Percentiles rank a stretch among this genome's conserved stretches.
These are phyloP conservation scores for Ochotona curzoniae DNA, from an alignment of 2,113 vertebrate genomes.

Conservation along the genomic window DNA sequence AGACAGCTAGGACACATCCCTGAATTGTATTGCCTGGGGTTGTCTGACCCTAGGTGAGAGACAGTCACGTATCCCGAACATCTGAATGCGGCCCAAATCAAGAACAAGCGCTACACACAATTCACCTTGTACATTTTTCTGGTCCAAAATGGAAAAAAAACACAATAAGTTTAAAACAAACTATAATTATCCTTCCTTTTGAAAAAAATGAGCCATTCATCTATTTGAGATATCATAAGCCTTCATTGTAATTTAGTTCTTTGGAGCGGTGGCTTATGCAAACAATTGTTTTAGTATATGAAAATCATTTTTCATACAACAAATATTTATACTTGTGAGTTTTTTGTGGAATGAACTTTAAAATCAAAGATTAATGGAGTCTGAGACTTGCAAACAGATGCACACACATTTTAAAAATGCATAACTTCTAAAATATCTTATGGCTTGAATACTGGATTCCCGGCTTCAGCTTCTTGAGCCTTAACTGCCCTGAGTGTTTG, in stretches of 20 bases:
- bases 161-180: neutral
- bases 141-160: constrained; percentile 6
- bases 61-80: neutral
- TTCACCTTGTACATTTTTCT: neutral
- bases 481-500: too few relatives aligned
- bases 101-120: neutral
- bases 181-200: neutral
- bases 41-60: neutral
- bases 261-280: neutral
- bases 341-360: neutral
- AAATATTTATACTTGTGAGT: neutral
- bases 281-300: neutral
- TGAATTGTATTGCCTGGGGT: fast-evolving
- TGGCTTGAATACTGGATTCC: too few relatives aligned
- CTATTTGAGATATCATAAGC: neutral
- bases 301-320: too few relatives aligned
- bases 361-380: constrained; percentile 18
- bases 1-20: neutral
- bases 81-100: neutral
- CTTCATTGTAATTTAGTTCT: neutral
- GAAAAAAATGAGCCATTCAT: neutral
- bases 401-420: neutral
- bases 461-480: too few relatives aligned
- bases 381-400: neutral
- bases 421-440: neutral